These are phyloP conservation scores for Atherinomorus stipes DNA, from an alignment of 2,113 vertebrate species.

Conservation along the genomic window DNA sequence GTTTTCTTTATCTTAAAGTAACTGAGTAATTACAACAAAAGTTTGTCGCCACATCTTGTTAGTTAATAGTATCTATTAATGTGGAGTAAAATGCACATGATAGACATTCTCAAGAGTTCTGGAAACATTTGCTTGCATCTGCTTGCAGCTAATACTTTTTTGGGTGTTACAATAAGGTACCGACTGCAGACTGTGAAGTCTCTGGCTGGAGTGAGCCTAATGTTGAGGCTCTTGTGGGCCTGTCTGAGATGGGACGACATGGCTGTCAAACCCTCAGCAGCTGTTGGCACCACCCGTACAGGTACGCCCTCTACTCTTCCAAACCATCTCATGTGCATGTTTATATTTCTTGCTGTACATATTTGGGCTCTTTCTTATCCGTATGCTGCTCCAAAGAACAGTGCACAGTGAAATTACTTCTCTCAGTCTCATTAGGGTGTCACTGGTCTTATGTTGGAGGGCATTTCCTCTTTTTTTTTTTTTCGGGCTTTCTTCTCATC, in stretches of 20 bases:
- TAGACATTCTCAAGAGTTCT: background rate
- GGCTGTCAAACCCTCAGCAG: conserved; percentile 95
- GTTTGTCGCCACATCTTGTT: background rate
- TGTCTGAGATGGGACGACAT: conserved; percentile 98
- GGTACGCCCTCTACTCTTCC: conserved; percentile 77
- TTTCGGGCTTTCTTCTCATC: conserved; percentile 66
- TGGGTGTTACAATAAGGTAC: conserved; percentile 82
- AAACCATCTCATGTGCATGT: background rate
- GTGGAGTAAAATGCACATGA: conserved; percentile 3
- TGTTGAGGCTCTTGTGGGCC: conserved; percentile 96
- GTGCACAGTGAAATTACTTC: background rate
- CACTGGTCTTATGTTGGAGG: conserved; percentile 54
- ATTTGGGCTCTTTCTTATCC: background rate
- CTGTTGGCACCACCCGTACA: conserved; percentile 93
- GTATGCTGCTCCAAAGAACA: background rate
- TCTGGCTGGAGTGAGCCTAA: conserved; percentile 95
- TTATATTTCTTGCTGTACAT: background rate
- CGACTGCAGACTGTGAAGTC: conserved; percentile 97
- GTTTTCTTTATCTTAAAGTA: conserved; percentile 20
- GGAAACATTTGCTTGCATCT: background rate
- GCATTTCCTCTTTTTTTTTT: conserved; percentile 50
- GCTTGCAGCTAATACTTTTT: background rate
- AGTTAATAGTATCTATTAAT: no score
- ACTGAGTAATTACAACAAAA: background rate
- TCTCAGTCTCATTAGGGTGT: conserved; percentile 11